Percentiles rank a stretch among this genome's conserved stretches.
These are phyloP conservation scores for Tetranychus urticae DNA, from an alignment of 1,140 invertebrate species.

Conservation along the genomic window DNA sequence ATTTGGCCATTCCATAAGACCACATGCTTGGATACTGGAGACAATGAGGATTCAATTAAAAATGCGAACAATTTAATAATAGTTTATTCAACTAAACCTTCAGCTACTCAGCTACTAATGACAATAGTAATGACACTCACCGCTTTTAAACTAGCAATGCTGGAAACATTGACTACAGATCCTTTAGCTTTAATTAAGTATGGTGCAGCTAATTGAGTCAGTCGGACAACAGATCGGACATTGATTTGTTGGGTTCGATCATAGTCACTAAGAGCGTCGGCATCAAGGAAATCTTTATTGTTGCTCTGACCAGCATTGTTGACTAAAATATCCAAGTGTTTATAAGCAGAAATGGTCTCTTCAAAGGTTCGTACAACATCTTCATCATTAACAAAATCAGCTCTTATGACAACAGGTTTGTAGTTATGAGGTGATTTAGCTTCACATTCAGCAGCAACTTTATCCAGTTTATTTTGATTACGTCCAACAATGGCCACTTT, in stretches of 20 bases:
- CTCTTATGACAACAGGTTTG: neutral
- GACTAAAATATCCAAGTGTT: neutral
- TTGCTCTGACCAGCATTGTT: neutral
- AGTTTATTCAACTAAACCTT: too few relatives aligned
- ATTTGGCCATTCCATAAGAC: constrained; percentile 57
- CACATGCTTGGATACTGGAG: neutral
- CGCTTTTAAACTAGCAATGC: neutral
- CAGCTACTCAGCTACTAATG: neutral
- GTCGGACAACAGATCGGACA: neutral
- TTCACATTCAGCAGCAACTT: constrained; percentile 34
- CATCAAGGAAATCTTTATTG: neutral
- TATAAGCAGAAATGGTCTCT: neutral
- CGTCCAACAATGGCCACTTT: constrained; percentile 42
- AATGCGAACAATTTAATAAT: too few relatives aligned
- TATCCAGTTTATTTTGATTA: constrained; percentile 36
- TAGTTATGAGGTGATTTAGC: neutral
- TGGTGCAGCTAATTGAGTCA: neutral
- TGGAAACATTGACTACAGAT: constrained; percentile 1
- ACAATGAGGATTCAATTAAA: neutral
- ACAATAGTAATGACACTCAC: neutral
- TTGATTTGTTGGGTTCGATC: neutral
- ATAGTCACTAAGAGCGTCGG: neutral
- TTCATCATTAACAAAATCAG: neutral
- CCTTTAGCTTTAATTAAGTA: neutral
- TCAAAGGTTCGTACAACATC: neutral